Conservation (phyloP, 2,113 vertebrate species). For the Oryctolagus cuniculus region mOryCun1.1 NC_091442.1:35166001-35166500, state of each 20-base stretch:
- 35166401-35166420: background rate
- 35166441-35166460: background rate
- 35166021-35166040: background rate
- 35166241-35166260: background rate
- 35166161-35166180: background rate
- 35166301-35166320: background rate
- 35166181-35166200: background rate
- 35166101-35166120: background rate
- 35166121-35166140: background rate
- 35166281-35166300: background rate
- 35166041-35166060: background rate
- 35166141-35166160: background rate
- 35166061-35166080: slow-evolving; percentile 43
- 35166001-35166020: slow-evolving; percentile 39
- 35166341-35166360: background rate
- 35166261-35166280: background rate
- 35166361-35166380: background rate
- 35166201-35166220: background rate
- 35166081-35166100: slow-evolving; percentile 6
- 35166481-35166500: background rate
- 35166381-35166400: background rate
- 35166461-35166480: background rate
- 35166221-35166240: background rate
- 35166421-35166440: background rate
- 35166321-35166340: background rate